These are phyloP conservation scores for Cylindroiulus punctatus DNA, from an alignment of 2,888 invertebrate genomes.

Conservation along the genomic window DNA sequence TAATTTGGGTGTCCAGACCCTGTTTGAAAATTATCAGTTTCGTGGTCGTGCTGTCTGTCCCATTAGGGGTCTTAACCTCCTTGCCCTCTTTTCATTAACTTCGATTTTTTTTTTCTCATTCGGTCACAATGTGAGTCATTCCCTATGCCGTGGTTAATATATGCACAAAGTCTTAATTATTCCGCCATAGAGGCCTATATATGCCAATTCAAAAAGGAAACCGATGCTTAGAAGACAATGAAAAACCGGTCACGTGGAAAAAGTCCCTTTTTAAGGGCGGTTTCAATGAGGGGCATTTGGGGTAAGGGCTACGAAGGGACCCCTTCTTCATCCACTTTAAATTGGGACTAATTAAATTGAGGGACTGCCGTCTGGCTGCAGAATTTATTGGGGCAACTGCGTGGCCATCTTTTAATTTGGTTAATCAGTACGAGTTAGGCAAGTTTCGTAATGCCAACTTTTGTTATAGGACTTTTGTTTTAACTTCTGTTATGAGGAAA, in stretches of 20 bases:
- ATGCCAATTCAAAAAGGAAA: not conserved
- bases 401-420: not conserved
- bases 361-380: not conserved
- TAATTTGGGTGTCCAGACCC: not conserved
- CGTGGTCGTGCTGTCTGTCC: not conserved
- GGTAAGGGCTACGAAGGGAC: not conserved
- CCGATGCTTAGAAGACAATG: not conserved
- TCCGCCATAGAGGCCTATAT: not conserved
- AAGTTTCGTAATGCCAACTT: no score
- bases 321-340: not conserved
- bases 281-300: not conserved
- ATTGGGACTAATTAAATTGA: not conserved
- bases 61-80: not conserved
- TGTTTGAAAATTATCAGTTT: no score
- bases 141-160: not conserved
- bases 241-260: not conserved
- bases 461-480: no score
- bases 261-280: not conserved
- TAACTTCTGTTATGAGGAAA: no score
- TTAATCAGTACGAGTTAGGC: not conserved
- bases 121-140: not conserved
- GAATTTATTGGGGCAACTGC: not conserved
- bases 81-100: not conserved
- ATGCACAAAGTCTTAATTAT: constrained; percentile 18
- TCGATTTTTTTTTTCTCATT: not conserved